phyloP scores from a whole-genome alignment of 2,888 invertebrate genomes.

The Stenchaetothrips biformis region DNA sequence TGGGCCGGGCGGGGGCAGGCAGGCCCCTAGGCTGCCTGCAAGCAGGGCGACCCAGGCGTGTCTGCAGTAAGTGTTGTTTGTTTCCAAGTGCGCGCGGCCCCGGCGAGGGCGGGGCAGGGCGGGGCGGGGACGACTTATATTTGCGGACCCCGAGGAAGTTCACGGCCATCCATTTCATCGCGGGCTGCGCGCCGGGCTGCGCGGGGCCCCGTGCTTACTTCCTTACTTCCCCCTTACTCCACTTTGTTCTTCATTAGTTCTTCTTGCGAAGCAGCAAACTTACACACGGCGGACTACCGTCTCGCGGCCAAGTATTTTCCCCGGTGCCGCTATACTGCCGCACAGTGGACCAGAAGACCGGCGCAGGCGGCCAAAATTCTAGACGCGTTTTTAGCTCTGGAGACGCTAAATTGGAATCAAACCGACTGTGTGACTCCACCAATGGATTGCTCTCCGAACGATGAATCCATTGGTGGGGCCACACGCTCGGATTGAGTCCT shows the following conservation, averaged over 20 bases:
- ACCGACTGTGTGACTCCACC: too few relatives aligned
- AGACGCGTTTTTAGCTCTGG: too few relatives aligned
- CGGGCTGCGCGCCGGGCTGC: not conserved
- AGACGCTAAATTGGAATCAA: too few relatives aligned
- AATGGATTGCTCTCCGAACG: too few relatives aligned
- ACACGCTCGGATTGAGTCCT: too few relatives aligned
- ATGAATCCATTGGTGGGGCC: too few relatives aligned
- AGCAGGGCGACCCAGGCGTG: not conserved
- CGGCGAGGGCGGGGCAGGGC: not conserved
- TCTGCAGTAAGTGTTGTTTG: slow-evolving; percentile 24
- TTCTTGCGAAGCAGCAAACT: slow-evolving; percentile 7
- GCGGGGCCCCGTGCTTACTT: not conserved
- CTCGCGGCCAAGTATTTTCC: too few relatives aligned
- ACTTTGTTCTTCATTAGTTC: slow-evolving; percentile 23
- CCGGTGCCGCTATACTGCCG: not conserved
- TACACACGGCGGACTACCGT: not conserved
- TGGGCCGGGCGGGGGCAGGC: too few relatives aligned
- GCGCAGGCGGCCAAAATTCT: too few relatives aligned
- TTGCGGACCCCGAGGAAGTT: slow-evolving; percentile 19
- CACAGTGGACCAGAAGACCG: not conserved
- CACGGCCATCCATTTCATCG: slow-evolving; percentile 20
- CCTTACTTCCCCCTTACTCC: not conserved
- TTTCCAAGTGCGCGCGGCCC: not conserved
- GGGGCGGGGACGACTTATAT: slow-evolving; percentile 3
- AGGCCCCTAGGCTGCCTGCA: too few relatives aligned